Percentiles rank a stretch among this genome's conserved stretches.
Conservation (phyloP, 1,140 invertebrate genomes). For the Ceratina calcarata region DNA sequence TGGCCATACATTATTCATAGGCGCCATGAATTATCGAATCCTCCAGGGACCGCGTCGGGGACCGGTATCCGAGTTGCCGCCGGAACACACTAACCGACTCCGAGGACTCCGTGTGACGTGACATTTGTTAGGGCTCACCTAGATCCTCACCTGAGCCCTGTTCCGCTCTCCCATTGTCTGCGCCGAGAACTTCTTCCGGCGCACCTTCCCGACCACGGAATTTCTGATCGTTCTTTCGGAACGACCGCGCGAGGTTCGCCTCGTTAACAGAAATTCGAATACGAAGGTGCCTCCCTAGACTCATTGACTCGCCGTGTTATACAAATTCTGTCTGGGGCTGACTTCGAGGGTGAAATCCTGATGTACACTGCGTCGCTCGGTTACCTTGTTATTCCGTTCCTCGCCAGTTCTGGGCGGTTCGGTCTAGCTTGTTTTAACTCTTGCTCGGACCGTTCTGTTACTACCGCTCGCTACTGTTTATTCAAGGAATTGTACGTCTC, state of each 20-base stretch:
- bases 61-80: neutral
- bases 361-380: neutral
- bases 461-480: neutral
- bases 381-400: neutral
- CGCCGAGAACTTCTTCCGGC: conserved; percentile 6
- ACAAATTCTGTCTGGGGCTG: too few relatives aligned
- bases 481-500: too few relatives aligned
- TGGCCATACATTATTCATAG: conserved; percentile 61
- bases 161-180: conserved; percentile 18
- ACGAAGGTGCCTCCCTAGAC: neutral
- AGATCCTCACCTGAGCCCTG: conserved; percentile 42
- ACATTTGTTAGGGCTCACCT: conserved; percentile 56
- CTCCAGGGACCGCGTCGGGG: neutral
- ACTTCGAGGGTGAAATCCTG: neutral
- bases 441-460: neutral
- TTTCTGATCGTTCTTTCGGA: neutral
- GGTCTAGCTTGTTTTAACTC: neutral
- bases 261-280: neutral
- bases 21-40: conserved; percentile 63
- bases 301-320: neutral
- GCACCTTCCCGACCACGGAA: neutral
- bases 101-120: conserved; percentile 31
- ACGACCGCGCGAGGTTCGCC: neutral
- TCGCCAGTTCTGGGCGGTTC: neutral
- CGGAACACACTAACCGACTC: neutral